Base-by-base conservation (phyloP, 2,888 invertebrate species). In the Tridacna crocea region DNA sequence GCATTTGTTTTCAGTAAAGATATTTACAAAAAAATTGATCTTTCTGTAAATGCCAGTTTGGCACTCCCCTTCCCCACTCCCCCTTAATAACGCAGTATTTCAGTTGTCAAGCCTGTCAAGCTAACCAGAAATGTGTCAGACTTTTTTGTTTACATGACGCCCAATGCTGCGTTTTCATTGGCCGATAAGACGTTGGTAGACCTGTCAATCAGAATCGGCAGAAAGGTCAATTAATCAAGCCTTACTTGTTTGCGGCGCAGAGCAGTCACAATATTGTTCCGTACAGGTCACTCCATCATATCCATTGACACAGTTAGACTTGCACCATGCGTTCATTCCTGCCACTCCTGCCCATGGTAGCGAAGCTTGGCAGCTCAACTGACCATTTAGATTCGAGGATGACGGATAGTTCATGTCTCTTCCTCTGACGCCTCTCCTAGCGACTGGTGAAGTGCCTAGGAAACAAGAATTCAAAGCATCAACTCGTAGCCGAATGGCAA, bases 301-400 rank as follows among this genome's bases (percentile, higher is more conserved):
- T 17, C 83, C 83, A 26, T 72, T 55, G 36, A 55, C 17, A 76
- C 83, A 83, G 60, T 75, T 80, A 17, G 55, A 27, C 22, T 66
- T 51, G 77, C 82, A 81, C 82, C 84, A 82, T 75, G 77, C 63
- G 76, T 82, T 76, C 75, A 77, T 77, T 73, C 84, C 79, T 55
- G 65, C 48, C 27, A 78, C 77, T 51, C 13, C n/a, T 60, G 73
- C 63, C 79, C 81, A 81, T 58, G 72, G 66, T 75, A 75, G 22
- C 48, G 75, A n/a, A 0, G 82, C 78, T 13, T 78, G 47, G 77
- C 82, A 81, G 68, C 58, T 77, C 58, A 48, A 48, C 47, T 46
- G 48, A 22, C 65, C 36, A 60, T 60, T 61, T 46, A 75, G n/a
- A 26, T 72, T 74, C 8, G 70, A 58, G 3, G 46, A 15, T 51